Evolutionary conservation across 2,888 invertebrate species (phyloP).

Genomic region (Hermaeophaga mercurialis): DNA sequence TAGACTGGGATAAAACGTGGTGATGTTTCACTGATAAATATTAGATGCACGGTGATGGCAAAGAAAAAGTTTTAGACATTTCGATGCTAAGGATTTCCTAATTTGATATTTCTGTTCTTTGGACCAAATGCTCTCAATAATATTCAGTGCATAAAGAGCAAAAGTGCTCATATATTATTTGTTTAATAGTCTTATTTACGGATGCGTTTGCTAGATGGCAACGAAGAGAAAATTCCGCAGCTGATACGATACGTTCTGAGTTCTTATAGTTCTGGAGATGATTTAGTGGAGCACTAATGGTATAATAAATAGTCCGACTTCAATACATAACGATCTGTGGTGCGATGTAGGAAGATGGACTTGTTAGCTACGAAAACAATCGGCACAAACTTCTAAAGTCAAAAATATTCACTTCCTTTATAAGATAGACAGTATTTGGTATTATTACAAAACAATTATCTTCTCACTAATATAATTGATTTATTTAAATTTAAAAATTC

Average conservation of each 20-base stretch:
- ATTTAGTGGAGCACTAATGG: conserved; percentile 67
- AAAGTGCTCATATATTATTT: conserved; percentile 1
- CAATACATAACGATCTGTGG: conserved; percentile 59
- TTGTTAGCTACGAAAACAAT: too few relatives aligned
- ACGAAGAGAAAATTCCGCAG: conserved; percentile 38
- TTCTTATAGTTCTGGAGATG: conserved; percentile 63
- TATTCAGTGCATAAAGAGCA: neutral
- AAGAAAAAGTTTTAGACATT: neutral
- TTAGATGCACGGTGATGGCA: conserved; percentile 5
- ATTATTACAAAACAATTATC: too few relatives aligned
- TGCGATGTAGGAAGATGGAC: conserved; percentile 4
- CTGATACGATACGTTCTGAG: conserved; percentile 57
- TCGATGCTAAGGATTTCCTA: neutral
- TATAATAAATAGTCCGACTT: conserved; percentile 66
- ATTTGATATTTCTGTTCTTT: too few relatives aligned
- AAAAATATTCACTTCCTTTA: too few relatives aligned
- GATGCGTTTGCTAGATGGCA: conserved; percentile 33
- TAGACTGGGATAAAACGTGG: conserved; percentile 21
- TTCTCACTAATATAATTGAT: too few relatives aligned
- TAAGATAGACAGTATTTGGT: too few relatives aligned
- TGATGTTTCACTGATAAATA: conserved; percentile 7
- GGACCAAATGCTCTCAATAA: conserved; percentile 6
- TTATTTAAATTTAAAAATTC: too few relatives aligned
- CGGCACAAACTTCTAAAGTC: too few relatives aligned
- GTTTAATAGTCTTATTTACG: conserved; percentile 50